Conservation (phyloP, 1,140 invertebrate species). For the Battus philenor region DNA sequence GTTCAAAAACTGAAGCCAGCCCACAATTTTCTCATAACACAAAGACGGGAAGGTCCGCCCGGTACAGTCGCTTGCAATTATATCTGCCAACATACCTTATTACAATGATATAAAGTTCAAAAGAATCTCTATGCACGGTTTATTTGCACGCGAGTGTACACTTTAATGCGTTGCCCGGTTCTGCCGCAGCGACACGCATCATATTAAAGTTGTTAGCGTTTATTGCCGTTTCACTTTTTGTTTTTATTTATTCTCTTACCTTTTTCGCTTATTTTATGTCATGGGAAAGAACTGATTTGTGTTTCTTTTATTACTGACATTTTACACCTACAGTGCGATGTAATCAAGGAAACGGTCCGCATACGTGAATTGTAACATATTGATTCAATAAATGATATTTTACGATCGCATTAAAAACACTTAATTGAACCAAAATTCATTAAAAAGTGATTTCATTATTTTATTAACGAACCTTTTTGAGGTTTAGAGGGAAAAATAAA, state of each 20-base stretch:
- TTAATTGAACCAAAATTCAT: neutral
- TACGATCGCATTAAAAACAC: neutral
- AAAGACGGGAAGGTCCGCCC: neutral
- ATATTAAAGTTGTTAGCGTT: constrained; percentile 18
- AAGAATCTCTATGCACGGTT: neutral
- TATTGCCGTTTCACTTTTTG: constrained; percentile 15
- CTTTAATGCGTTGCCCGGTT: constrained; percentile 12
- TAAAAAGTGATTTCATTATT: neutral
- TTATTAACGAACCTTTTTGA: too few species aligned
- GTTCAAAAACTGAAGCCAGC: constrained; percentile 9
- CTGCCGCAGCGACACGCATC: constrained; percentile 16
- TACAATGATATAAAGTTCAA: neutral
- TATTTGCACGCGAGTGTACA: neutral
- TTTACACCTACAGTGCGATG: constrained; percentile 15
- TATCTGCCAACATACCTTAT: neutral
- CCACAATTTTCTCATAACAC: constrained; percentile 16
- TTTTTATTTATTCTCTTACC: constrained; percentile 6
- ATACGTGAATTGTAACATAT: constrained; percentile 4
- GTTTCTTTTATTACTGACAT: constrained; percentile 13
- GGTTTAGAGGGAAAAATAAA: too few species aligned
- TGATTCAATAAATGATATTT: neutral
- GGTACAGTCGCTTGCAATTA: constrained; percentile 1
- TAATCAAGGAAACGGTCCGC: constrained; percentile 9
- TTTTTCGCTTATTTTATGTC: constrained; percentile 17
- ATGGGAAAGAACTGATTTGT: constrained; percentile 18